Conservation (phyloP, 2,113 vertebrate genomes). For the Thermophis baileyi region DNA sequence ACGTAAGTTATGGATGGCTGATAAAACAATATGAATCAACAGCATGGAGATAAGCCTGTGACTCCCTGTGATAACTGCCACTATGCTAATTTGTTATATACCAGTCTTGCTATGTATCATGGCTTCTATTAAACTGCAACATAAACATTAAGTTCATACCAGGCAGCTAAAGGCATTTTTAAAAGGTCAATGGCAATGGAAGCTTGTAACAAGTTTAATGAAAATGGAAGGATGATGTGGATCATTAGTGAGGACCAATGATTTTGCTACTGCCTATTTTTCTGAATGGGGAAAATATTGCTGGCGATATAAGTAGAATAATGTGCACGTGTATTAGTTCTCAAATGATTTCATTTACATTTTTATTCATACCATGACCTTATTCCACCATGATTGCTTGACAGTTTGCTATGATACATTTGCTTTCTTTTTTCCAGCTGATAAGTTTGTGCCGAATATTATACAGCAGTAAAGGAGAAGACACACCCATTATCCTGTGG, state of each 20-base stretch:
- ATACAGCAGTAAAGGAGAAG: not conserved
- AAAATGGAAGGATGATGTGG: not conserved
- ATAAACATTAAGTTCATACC: slow-evolving; percentile 50
- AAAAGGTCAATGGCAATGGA: slow-evolving; percentile 21
- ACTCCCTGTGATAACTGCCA: slow-evolving; percentile 37
- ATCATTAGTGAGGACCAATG: not conserved
- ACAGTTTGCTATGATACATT: not conserved
- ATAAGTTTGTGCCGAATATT: not conserved
- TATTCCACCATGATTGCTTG: not conserved
- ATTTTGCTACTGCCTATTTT: slow-evolving; percentile 13
- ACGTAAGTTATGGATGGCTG: slow-evolving; percentile 5
- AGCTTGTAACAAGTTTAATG: not conserved
- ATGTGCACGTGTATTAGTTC: not conserved
- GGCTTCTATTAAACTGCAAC: slow-evolving; percentile 48
- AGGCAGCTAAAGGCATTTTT: slow-evolving; percentile 15
- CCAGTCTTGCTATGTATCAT: slow-evolving; percentile 22
- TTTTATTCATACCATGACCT: slow-evolving; percentile 5
- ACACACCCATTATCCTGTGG: not conserved
- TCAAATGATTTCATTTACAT: not conserved
- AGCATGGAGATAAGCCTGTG: slow-evolving; percentile 41
- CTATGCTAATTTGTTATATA: slow-evolving; percentile 48
- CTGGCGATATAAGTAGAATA: not conserved
- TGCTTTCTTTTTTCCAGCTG: not conserved
- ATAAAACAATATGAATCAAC: slow-evolving; percentile 40
- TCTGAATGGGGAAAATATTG: not conserved